These are phyloP conservation scores for Brachyalestes nurse DNA, from an alignment of 2,797 vertebrate species.

Conservation along the genomic window DNA sequence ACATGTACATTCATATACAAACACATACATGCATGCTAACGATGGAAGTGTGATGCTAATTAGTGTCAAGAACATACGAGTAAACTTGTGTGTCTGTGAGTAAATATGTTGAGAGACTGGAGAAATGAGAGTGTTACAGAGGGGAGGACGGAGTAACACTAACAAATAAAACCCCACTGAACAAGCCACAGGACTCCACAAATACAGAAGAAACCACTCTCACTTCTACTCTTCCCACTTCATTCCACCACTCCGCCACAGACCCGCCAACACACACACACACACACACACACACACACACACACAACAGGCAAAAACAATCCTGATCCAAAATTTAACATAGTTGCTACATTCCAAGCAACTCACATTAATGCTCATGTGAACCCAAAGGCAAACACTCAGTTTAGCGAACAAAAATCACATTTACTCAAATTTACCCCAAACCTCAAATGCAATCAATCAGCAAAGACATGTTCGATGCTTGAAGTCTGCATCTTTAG, in stretches of 20 bases:
- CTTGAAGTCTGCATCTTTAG: too few relatives aligned
- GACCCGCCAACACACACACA: slow-evolving; percentile 44
- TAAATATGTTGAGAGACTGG: background rate
- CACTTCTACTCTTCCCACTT: background rate
- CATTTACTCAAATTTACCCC: too few relatives aligned
- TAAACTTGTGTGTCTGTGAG: too few relatives aligned
- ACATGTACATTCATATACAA: too few relatives aligned
- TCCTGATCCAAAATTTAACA: background rate
- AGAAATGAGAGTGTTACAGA: slow-evolving; percentile 76
- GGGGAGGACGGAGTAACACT: slow-evolving; percentile 70
- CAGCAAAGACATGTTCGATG: background rate
- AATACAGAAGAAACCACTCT: slow-evolving; percentile 55
- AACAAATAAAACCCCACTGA: slow-evolving; percentile 76
- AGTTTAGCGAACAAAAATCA: too few relatives aligned
- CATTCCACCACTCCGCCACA: background rate
- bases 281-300: slow-evolving; percentile 41
- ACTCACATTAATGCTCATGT: too few relatives aligned
- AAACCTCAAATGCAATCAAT: background rate
- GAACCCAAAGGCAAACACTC: too few relatives aligned
- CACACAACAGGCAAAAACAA: slow-evolving; percentile 22
- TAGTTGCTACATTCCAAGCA: background rate
- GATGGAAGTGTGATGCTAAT: too few relatives aligned
- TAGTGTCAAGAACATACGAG: too few relatives aligned
- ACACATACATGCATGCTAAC: too few relatives aligned
- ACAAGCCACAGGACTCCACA: slow-evolving; percentile 61